These are phyloP conservation scores for Ptychobarbus kaznakovi DNA, from an alignment of 2,797 vertebrate genomes.

Conservation along the genomic window DNA sequence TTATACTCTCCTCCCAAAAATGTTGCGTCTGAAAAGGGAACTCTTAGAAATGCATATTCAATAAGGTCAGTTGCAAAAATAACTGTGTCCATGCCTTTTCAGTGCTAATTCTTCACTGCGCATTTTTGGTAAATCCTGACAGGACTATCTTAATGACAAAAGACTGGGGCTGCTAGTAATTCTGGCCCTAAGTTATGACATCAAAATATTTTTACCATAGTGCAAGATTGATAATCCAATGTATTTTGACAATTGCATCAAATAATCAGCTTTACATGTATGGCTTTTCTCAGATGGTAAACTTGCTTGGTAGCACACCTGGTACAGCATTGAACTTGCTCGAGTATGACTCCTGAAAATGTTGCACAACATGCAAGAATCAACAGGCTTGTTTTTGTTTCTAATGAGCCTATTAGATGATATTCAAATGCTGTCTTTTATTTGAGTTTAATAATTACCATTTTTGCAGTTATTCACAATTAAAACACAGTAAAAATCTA, in stretches of 20 bases:
- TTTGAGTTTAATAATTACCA: neutral
- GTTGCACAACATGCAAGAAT: neutral
- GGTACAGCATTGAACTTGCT: neutral
- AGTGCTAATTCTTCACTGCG: no score
- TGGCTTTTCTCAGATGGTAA: neutral
- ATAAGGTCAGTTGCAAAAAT: no score
- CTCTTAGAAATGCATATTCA: no score
- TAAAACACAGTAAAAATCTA: neutral
- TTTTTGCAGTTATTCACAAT: neutral
- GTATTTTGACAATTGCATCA: slow-evolving; percentile 1
- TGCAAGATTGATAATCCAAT: neutral
- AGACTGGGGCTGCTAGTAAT: no score
- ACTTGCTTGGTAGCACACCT: neutral
- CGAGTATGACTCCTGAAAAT: neutral
- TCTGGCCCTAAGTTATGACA: neutral
- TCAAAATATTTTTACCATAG: neutral
- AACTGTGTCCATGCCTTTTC: no score
- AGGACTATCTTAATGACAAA: no score
- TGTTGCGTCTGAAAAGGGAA: no score
- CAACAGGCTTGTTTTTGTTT: neutral
- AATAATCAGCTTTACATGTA: neutral
- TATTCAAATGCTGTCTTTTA: neutral
- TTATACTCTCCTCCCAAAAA: no score
- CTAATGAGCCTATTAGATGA: neutral
- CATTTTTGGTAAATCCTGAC: no score